phyloP scores from a whole-genome alignment of 2,888 invertebrate genomes.

The Folsomia manolachei region DNA sequence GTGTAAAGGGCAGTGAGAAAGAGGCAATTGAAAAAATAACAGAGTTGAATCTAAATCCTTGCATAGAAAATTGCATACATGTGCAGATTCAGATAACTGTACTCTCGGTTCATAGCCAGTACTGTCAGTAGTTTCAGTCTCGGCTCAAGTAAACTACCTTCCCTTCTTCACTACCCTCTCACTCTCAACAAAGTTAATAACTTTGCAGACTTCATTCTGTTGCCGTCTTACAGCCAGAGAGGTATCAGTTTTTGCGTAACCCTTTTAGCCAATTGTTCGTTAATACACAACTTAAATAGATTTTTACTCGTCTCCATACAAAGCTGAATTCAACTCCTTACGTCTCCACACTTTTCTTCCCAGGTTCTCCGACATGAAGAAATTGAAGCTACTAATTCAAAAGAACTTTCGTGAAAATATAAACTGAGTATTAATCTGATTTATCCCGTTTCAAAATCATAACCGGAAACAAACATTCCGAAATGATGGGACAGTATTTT shows the following conservation, averaged over 20 bases:
- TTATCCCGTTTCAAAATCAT: background rate
- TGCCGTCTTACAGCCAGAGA: background rate
- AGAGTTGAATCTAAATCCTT: background rate
- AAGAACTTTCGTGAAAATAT: too few relatives aligned
- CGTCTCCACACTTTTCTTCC: too few relatives aligned
- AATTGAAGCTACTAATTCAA: too few relatives aligned
- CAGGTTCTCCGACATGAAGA: too few relatives aligned
- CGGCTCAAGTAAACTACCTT: background rate
- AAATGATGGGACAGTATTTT: background rate
- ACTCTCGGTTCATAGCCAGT: too few relatives aligned
- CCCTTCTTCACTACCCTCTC: too few relatives aligned
- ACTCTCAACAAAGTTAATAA: background rate
- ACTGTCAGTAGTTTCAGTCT: background rate
- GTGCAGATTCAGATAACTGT: background rate
- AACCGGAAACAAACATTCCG: background rate
- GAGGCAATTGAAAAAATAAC: background rate
- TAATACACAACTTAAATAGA: too few relatives aligned
- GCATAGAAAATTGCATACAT: background rate
- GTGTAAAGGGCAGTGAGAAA: slow-evolving; percentile 28
- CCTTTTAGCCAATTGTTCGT: background rate
- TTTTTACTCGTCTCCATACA: too few relatives aligned
- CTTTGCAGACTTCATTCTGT: background rate
- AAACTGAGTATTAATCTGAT: too few relatives aligned
- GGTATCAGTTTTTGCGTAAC: background rate
- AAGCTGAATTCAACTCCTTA: too few relatives aligned